Conservation (phyloP, 1,140 invertebrate genomes). For the Papilio xuthus region DNA sequence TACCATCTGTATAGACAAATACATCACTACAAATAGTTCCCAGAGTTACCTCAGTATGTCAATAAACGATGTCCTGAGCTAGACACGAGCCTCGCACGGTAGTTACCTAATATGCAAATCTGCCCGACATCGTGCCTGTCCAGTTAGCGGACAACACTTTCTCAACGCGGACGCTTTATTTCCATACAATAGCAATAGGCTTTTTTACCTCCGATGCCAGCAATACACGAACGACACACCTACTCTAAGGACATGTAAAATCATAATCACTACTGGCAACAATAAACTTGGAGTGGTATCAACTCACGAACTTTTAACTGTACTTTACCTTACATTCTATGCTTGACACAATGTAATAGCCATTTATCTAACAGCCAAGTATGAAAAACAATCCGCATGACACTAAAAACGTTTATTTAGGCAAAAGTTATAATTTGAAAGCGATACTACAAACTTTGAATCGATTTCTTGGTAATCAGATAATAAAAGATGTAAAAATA, state of each 20-base stretch:
- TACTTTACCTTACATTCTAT: constrained; percentile 5
- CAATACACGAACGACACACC: constrained; percentile 13
- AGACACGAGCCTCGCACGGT: constrained; percentile 43
- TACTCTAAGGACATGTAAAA: constrained; percentile 23
- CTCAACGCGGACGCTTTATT: constrained; percentile 59
- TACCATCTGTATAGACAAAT: neutral
- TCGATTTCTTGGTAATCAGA: neutral
- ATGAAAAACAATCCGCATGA: neutral
- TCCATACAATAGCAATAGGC: constrained; percentile 68
- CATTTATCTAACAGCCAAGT: neutral
- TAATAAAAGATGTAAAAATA: neutral
- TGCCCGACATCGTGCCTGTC: constrained; percentile 59
- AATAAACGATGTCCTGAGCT: constrained; percentile 50
- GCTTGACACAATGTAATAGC: constrained; percentile 3
- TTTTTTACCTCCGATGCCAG: constrained; percentile 52
- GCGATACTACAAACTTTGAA: neutral
- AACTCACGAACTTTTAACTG: constrained; percentile 9
- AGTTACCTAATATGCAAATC: constrained; percentile 74
- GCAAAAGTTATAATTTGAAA: neutral
- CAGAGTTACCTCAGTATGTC: constrained; percentile 34
- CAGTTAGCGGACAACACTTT: constrained; percentile 68
- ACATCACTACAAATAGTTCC: neutral
- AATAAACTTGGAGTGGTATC: constrained; percentile 21
- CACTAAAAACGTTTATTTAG: neutral
- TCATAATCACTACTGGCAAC: constrained; percentile 7